Conservation (phyloP, 2,113 vertebrate species). For the Tichodroma muraria region DNA sequence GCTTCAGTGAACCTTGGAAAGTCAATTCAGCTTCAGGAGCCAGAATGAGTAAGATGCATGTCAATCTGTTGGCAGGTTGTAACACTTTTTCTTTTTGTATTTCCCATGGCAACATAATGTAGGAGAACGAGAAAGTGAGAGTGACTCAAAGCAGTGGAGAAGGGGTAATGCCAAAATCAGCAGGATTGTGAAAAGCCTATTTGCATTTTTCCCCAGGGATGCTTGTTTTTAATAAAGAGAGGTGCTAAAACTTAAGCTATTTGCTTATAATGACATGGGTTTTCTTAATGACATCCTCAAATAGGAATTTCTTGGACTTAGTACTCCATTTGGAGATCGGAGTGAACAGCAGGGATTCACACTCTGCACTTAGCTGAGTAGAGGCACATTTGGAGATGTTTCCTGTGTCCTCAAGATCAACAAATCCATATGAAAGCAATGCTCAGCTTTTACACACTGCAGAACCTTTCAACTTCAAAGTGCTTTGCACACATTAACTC, state of each 20-base stretch:
- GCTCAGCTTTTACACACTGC: neutral
- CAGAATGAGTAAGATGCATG: neutral
- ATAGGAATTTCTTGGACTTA: conserved; percentile 26
- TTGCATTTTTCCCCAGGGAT: conserved; percentile 35
- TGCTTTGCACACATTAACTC: conserved; percentile 25
- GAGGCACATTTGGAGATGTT: neutral
- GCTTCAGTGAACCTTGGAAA: neutral
- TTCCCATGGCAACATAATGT: neutral
- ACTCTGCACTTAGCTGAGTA: neutral
- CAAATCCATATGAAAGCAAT: conserved; percentile 27
- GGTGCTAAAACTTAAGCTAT: conserved; percentile 10
- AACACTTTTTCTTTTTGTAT: neutral
- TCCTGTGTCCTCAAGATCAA: neutral
- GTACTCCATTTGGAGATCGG: neutral
- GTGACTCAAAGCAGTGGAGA: conserved; percentile 6
- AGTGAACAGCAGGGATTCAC: neutral
- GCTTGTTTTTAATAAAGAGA: conserved; percentile 16
- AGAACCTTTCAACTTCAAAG: conserved; percentile 37
- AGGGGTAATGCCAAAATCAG: conserved; percentile 22
- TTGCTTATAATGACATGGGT: neutral
- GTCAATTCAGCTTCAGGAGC: neutral
- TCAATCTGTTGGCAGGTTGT: conserved; percentile 19
- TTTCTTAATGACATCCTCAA: neutral
- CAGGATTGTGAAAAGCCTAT: conserved; percentile 13
- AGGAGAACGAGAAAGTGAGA: neutral